A percentile compares a stretch with the other conserved stretches of the same genome.
These are phyloP conservation scores for Pseudomyrmex cubaensis DNA, from an alignment of 1,140 invertebrate genomes.

Conservation along the genomic window DNA sequence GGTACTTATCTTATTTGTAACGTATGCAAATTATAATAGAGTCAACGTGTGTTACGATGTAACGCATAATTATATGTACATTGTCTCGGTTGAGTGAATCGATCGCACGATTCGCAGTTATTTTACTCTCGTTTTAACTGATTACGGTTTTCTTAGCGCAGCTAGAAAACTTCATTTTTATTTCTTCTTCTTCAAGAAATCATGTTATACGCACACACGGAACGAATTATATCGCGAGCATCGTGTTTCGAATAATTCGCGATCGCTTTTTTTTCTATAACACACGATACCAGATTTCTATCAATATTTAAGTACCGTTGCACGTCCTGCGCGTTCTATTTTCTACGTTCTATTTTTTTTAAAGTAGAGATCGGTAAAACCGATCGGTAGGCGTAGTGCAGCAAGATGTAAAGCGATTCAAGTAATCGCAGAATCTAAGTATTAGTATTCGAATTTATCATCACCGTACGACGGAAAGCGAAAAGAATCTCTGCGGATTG, in stretches of 20 bases:
- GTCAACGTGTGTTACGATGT: conserved; percentile 11
- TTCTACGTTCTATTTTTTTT: conserved; percentile 32
- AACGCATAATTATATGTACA: conserved; percentile 48
- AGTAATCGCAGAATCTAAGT: conserved; percentile 43
- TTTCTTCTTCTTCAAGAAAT: conserved; percentile 13
- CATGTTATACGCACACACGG: not conserved
- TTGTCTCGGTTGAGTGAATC: conserved; percentile 29
- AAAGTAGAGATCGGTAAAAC: conserved; percentile 35
- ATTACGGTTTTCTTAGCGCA: not conserved
- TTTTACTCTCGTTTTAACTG: conserved; percentile 8
- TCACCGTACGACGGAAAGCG: conserved; percentile 40
- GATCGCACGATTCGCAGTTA: no score
- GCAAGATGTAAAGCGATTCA: conserved; percentile 21
- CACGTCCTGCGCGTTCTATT: not conserved
- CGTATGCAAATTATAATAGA: conserved; percentile 42
- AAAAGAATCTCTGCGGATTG: conserved; percentile 26
- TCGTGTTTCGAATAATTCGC: conserved; percentile 12
- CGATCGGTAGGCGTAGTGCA: not conserved
- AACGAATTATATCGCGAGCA: not conserved
- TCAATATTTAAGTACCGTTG: conserved; percentile 42
- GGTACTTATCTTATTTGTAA: conserved; percentile 32
- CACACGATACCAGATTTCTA: conserved; percentile 5
- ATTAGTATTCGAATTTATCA: conserved; percentile 31
- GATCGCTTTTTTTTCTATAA: conserved; percentile 10
- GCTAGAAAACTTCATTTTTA: conserved; percentile 5